Percentiles rank a stretch among this genome's conserved stretches.
These are phyloP conservation scores for Serilophus lunatus DNA, from an alignment of 2,113 vertebrate species.

Conservation along the genomic window DNA sequence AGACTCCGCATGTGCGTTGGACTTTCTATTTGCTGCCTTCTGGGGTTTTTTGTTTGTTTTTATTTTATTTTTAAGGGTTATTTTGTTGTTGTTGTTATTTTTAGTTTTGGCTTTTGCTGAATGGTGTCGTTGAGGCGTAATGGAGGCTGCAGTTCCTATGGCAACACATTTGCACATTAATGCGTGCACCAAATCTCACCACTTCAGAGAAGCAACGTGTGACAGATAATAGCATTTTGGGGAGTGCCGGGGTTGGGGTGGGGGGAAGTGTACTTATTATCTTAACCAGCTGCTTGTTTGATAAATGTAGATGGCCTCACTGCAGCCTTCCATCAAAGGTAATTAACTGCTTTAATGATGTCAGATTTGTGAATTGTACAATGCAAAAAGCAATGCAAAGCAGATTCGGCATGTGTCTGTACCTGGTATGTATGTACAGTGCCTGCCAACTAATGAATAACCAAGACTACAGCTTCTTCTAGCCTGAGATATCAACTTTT, in stretches of 20 bases:
- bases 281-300: constrained; percentile 61
- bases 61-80: neutral
- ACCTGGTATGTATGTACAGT: constrained; percentile 83
- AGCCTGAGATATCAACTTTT: constrained; percentile 76
- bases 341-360: constrained; percentile 79
- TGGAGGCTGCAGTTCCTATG: constrained; percentile 67
- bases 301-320: constrained; percentile 54
- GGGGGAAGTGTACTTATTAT: neutral
- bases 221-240: constrained; percentile 37
- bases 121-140: constrained; percentile 77
- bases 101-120: constrained; percentile 71
- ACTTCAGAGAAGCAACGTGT: constrained; percentile 50
- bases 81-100: constrained; percentile 7
- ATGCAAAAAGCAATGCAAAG: constrained; percentile 90
- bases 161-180: constrained; percentile 68
- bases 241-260: neutral
- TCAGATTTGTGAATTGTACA: constrained; percentile 85
- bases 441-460: constrained; percentile 76
- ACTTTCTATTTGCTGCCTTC: constrained; percentile 81
- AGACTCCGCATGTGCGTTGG: constrained; percentile 80
- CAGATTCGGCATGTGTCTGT: constrained; percentile 86
- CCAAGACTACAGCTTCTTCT: constrained; percentile 80
- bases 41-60: constrained; percentile 48
- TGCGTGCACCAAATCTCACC: constrained; percentile 44
- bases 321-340: constrained; percentile 61